Conservation (phyloP, 2,888 invertebrate genomes). For the Pinctada fucata region DNA sequence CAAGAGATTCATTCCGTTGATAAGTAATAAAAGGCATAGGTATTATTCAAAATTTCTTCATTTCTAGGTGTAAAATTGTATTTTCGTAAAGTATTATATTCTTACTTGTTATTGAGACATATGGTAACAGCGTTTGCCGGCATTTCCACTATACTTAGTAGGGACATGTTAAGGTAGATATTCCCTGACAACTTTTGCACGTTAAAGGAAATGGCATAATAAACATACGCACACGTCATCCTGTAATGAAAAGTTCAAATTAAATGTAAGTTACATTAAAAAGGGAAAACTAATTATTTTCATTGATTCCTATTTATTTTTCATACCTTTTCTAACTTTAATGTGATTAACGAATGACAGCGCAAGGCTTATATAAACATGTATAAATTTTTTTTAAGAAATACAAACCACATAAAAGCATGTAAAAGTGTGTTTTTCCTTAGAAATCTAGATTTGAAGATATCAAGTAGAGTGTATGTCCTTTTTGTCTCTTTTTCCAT, state of each 20-base stretch:
- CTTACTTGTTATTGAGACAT: slow-evolving; percentile 31
- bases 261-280: too few relatives aligned
- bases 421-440: neutral
- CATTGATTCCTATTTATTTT: too few relatives aligned
- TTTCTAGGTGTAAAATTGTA: too few relatives aligned
- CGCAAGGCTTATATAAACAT: too few relatives aligned
- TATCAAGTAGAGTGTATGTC: slow-evolving; percentile 3
- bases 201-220: slow-evolving; percentile 40
- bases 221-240: slow-evolving; percentile 35
- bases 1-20: too few relatives aligned
- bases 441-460: neutral
- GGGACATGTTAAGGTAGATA: slow-evolving; percentile 38
- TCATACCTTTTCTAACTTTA: too few relatives aligned
- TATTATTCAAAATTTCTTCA: too few relatives aligned
- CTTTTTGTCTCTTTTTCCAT: neutral
- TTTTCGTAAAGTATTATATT: too few relatives aligned
- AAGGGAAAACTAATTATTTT: too few relatives aligned
- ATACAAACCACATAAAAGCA: neutral
- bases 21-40: too few relatives aligned
- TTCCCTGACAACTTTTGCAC: slow-evolving; percentile 36
- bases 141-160: slow-evolving; percentile 34
- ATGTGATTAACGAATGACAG: too few relatives aligned
- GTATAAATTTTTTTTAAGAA: too few relatives aligned
- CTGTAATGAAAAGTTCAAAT: slow-evolving; percentile 32
- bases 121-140: slow-evolving; percentile 13